Base-by-base conservation (phyloP, 2,888 invertebrate genomes). In the Eutolmus rufibarbis region DNA sequence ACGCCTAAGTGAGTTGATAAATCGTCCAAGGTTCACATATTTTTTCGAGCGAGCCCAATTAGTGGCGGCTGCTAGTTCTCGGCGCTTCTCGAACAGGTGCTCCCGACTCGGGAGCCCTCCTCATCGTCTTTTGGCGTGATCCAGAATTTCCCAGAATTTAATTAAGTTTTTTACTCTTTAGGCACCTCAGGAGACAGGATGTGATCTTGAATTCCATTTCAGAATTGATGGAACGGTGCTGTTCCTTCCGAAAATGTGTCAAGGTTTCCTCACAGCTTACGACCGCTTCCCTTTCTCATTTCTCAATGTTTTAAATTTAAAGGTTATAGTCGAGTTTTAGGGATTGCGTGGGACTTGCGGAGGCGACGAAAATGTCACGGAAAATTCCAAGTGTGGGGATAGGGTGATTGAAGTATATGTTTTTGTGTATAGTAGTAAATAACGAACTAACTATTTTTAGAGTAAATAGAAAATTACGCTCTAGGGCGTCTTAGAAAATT, bases 1-100 rank as follows among this genome's bases (percentile, higher is more conserved):
- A 78, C 77, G 86, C 51, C 57, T 78, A 86, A 86, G 86, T 86
- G 57, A 86, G 40, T 86, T 78, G 86, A 86, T 86, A 86, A 86
- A 78, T 86, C 57, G 86, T 31, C 40, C 23, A 86, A 40, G 86
- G 77, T 23, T 57, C 57, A 28, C 57, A 56, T 40, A 77, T 37
- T 56, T 43, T 43, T 37, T 74, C 31, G 43, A 46, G 16, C 37
- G 19, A 46, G 34, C 66, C 74, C 85, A 85, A 85, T 85, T 85
- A 85, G 74, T 57, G 82, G 51, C 40, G 82, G 51, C 66, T 34
- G 82, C 37, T 66, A 31, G 57, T 34, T 57, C 19, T 82, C n/a
- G 82, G 19, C 57, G 37, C 57, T 57, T 19, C 5, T 19, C 19
- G 37, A 82, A 82, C 82, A 82, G 82, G 82, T 82, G 82, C 82